Evolutionary conservation across 2,113 vertebrate genomes (phyloP).

Genomic region (Mormyrus lacerda): DNA sequence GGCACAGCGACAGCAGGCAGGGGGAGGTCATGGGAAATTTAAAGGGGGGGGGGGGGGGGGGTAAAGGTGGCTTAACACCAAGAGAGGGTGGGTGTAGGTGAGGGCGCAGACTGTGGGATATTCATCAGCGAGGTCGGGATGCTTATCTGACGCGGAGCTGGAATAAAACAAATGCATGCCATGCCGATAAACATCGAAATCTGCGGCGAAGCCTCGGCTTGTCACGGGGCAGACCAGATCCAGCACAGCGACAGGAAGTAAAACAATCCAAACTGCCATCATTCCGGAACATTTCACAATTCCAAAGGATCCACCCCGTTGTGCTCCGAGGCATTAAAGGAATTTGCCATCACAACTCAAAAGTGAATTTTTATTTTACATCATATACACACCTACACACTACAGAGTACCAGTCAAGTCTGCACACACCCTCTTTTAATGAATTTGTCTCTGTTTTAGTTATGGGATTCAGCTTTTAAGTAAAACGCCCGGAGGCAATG

Average conservation of each 20-base stretch:
- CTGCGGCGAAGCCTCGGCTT: not conserved
- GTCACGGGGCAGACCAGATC: no score
- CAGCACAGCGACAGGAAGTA: not conserved
- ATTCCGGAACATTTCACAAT: not conserved
- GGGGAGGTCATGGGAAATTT: not conserved
- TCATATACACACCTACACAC: not conserved
- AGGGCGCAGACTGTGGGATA: not conserved
- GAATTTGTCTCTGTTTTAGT: not conserved
- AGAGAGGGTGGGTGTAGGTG: not conserved
- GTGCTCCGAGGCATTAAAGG: not conserved
- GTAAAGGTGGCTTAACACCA: not conserved
- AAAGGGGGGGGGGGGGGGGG: not conserved
- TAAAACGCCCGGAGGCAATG: not conserved
- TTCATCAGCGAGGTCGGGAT: not conserved
- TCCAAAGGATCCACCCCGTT: not conserved
- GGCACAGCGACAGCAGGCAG: not conserved
- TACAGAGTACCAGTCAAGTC: not conserved
- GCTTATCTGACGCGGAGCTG: conserved; percentile 22
- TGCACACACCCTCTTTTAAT: not conserved
- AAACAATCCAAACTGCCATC: not conserved
- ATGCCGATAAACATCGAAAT: conserved; percentile 23
- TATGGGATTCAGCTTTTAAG: not conserved
- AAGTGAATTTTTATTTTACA: not conserved
- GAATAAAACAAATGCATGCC: conserved; percentile 22
- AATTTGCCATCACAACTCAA: not conserved